Base-by-base conservation (phyloP, 2,888 invertebrate species). In the Mythimna lalbum region DNA sequence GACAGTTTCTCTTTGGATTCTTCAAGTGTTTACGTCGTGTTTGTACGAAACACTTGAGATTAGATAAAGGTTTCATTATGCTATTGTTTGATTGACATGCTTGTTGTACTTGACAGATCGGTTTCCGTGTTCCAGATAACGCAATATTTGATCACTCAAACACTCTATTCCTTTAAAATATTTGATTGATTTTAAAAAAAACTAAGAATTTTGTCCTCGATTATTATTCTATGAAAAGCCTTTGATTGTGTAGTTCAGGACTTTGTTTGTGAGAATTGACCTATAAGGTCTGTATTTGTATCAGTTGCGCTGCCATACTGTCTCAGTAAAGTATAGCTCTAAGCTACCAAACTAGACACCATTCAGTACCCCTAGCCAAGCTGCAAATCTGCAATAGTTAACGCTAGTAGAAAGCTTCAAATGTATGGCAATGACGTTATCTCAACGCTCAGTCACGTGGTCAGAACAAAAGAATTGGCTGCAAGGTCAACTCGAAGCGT, bases 21-120 rank as follows among this genome's bases (percentile, higher is more conserved):
- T 59, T 81, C 59, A 76, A 82, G 82, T 82, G 82, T 84, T 81
- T 78, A 73, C 71, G 49, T 65, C 36, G 64, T 31, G 47, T 57
- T 72, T 66, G 56, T 50, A 63, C 63, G 43, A 69, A 64, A 53
- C 56, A 79, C 84, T 81, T 63, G 47, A 81, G 82, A 82, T 84
- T 23, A 82, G 84, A 82, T 82, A 76, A 63, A 67, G 49, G 43
- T 64, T 81, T 68, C 66, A 65, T 71, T 72, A 72, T 53, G 49
- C 72, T 33, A 43, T 75, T 60, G 62, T 72, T 36, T 65, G 78
- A 84, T 78, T 78, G 81, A 78, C 79, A 79, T 36, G 59, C 50
- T 66, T 67, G 50, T 70, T 65, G 36, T 67, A 66, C 63, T 78
- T 82, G 80, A 80, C 79, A 64, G 66, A 63, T 69, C 36, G 61